Evolutionary conservation across 1,140 invertebrate species (phyloP).

Genomic region (Planococcus citri): DNA sequence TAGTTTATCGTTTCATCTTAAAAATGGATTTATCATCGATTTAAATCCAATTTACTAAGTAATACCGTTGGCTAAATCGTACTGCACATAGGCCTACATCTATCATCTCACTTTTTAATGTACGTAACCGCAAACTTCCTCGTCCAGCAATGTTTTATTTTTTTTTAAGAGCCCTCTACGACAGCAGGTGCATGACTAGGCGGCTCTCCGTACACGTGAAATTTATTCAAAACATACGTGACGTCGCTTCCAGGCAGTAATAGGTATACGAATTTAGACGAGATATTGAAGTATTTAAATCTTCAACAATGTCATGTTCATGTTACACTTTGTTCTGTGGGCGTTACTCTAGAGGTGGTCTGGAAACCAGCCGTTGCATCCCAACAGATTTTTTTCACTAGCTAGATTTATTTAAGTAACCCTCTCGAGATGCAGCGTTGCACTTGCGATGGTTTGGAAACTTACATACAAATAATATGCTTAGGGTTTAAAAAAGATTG

Average conservation of each 20-base stretch:
- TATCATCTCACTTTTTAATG: neutral
- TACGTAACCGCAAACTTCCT: neutral
- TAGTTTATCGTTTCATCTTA: neutral
- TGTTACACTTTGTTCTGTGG: neutral
- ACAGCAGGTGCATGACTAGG: neutral
- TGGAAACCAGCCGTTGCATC: neutral
- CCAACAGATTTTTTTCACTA: too few species aligned
- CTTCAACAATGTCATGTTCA: neutral
- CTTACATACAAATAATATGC: too few species aligned
- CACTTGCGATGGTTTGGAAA: too few species aligned
- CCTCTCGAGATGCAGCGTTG: too few species aligned
- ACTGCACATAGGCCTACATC: neutral
- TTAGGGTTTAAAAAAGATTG: too few species aligned
- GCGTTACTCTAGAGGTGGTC: neutral
- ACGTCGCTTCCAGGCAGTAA: neutral
- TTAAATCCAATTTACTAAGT: neutral
- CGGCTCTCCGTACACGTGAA: neutral
- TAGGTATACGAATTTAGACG: neutral
- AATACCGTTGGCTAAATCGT: too few species aligned
- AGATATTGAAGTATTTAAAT: neutral
- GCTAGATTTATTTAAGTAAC: too few species aligned
- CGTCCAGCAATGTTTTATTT: neutral
- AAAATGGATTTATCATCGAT: neutral
- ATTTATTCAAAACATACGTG: neutral
- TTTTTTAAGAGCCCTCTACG: neutral